Conservation (phyloP, 2,113 vertebrate species). For the Lycaon pictus region DNA sequence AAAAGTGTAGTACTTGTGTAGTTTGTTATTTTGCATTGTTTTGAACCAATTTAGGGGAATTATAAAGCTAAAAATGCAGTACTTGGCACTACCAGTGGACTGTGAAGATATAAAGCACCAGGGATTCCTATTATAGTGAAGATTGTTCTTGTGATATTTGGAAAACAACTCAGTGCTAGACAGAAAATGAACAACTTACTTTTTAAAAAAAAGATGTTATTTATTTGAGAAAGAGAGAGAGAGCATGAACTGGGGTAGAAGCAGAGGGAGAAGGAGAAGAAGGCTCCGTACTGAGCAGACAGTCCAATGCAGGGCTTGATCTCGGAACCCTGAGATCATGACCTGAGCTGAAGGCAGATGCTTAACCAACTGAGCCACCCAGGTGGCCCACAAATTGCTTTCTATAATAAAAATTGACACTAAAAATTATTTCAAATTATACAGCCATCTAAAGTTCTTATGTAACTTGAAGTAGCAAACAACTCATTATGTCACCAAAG, state of each 20-base stretch:
- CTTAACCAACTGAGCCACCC: too few species aligned
- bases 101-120: neutral
- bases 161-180: neutral
- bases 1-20: neutral
- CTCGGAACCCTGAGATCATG: too few species aligned
- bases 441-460: slow-evolving; percentile 27
- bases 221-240: too few species aligned
- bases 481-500: slow-evolving; percentile 71
- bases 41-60: neutral
- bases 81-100: neutral
- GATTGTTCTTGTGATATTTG: neutral
- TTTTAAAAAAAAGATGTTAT: too few species aligned
- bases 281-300: too few species aligned
- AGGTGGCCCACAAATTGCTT: neutral
- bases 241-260: too few species aligned
- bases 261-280: too few species aligned
- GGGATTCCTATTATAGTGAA: neutral
- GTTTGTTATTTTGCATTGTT: neutral
- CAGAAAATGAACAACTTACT: neutral
- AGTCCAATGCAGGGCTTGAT: too few species aligned
- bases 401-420: slow-evolving; percentile 62
- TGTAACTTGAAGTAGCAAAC: slow-evolving; percentile 71
- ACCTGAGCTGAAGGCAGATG: too few species aligned
- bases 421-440: slow-evolving; percentile 56
- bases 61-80: neutral